A percentile compares a stretch with the other conserved stretches of the same genome.
phyloP scores from a whole-genome alignment of 2,888 invertebrate genomes.

The Cataglyphis albicans region DNA sequence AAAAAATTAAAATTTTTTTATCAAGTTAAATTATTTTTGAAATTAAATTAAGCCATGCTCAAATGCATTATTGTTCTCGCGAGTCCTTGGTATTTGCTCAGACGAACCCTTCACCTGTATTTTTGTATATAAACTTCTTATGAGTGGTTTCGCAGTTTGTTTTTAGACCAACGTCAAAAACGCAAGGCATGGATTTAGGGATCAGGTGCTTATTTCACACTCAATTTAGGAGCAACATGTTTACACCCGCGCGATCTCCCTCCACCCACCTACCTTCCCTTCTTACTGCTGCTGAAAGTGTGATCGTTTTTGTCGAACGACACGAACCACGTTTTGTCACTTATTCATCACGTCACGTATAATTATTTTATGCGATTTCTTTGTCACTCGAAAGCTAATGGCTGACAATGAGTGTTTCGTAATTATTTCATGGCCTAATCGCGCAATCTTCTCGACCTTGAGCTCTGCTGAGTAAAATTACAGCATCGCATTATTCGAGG shows the following conservation, averaged over 20 bases:
- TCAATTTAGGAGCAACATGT: constrained; percentile 75
- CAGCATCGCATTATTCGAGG: background rate
- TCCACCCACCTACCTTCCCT: constrained; percentile 15
- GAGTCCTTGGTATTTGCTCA: background rate
- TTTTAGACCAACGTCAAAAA: constrained; percentile 62
- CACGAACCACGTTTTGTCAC: background rate
- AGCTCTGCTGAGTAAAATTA: constrained; percentile 21
- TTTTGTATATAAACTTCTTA: background rate
- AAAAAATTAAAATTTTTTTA: no score
- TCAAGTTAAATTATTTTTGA: no score
- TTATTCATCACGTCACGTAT: constrained; percentile 21
- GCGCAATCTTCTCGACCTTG: constrained; percentile 28
- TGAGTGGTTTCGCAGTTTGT: background rate
- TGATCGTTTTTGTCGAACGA: background rate
- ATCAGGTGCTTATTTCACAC: constrained; percentile 78
- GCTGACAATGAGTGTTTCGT: constrained; percentile 15
- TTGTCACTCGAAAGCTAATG: constrained; percentile 1
- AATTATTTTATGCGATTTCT: constrained; percentile 16
- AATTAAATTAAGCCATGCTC: no score
- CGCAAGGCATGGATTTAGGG: constrained; percentile 56
- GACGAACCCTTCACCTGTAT: background rate
- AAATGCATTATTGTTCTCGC: background rate
- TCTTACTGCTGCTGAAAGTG: background rate
- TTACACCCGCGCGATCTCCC: constrained; percentile 59
- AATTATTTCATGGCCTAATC: constrained; percentile 28